Percentiles rank a stretch among this genome's conserved stretches.
Evolutionary conservation across 2,797 vertebrate genomes (phyloP).

Genomic region (Amblyraja radiata): DNA sequence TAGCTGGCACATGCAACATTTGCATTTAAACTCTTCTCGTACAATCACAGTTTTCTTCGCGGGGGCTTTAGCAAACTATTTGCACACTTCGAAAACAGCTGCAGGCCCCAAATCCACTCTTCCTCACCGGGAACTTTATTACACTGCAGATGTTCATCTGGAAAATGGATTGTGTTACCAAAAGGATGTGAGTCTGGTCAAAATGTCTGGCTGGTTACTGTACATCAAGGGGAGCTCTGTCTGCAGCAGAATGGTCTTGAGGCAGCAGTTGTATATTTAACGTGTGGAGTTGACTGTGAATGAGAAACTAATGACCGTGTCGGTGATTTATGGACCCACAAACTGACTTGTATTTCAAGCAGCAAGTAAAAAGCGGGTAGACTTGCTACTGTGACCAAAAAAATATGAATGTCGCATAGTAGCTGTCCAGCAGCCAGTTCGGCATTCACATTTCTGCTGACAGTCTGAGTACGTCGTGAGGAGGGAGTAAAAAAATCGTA

Average conservation of each 20-base stretch:
- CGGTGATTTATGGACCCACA: constrained; percentile 46
- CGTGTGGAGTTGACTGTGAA: constrained; percentile 34
- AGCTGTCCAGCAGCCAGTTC: background rate
- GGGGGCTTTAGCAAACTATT: constrained; percentile 35
- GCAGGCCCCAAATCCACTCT: constrained; percentile 29
- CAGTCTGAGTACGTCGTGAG: background rate
- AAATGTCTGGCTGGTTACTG: constrained; percentile 43
- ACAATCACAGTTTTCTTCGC: background rate
- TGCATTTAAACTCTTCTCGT: background rate
- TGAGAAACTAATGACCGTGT: constrained; percentile 43
- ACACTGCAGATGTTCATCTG: constrained; percentile 38
- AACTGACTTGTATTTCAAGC: constrained; percentile 46
- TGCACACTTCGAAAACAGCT: constrained; percentile 42
- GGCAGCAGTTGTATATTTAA: constrained; percentile 35
- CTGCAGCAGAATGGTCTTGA: constrained; percentile 32
- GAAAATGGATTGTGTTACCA: constrained; percentile 43
- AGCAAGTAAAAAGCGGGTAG: constrained; percentile 9
- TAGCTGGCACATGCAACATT: background rate
- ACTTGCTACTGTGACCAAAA: constrained; percentile 5
- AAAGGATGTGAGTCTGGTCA: constrained; percentile 43
- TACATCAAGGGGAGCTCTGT: background rate
- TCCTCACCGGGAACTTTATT: constrained; percentile 38
- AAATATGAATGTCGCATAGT: background rate
- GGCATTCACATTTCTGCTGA: background rate
- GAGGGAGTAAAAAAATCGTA: background rate